Conservation (phyloP, 2,113 vertebrate genomes). For the Salvelinus namaycush region DNA sequence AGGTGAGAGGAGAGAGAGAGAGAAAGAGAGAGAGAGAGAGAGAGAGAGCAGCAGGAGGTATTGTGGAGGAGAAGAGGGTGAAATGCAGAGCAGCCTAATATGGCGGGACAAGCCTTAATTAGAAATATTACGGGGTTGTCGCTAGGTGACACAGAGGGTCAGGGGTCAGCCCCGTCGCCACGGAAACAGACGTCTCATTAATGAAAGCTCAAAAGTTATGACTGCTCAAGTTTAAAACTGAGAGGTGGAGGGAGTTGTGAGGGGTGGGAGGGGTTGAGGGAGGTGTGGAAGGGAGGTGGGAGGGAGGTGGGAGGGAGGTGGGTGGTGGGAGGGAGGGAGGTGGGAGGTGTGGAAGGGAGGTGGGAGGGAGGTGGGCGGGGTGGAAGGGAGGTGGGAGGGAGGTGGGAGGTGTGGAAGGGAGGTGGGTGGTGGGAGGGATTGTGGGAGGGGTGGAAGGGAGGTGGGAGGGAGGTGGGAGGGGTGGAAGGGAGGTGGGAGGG, state of each 20-base stretch:
- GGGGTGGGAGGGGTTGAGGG: no score
- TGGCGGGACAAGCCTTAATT: constrained; percentile 61
- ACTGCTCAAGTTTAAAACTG: constrained; percentile 44
- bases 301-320: no score
- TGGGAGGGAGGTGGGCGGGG: no score
- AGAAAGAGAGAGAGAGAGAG: not conserved
- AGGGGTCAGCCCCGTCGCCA: constrained; percentile 34
- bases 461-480: no score
- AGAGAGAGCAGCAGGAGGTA: constrained; percentile 18
- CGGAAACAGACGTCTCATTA: constrained; percentile 49
- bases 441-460: no score
- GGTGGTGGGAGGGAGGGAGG: no score
- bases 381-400: not conserved
- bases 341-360: no score
- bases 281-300: no score
- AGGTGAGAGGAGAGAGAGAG: constrained; percentile 53
- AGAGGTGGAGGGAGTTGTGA: constrained; percentile 21
- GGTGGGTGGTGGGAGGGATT: no score
- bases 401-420: no score
- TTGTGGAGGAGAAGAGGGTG: not conserved
- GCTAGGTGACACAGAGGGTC: constrained; percentile 24
- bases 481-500: not conserved
- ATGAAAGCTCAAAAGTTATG: constrained; percentile 55
- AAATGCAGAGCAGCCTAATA: constrained; percentile 55
- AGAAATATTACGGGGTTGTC: constrained; percentile 51